Evolutionary conservation across 2,113 vertebrate genomes (phyloP), one percentile per base, ranked within the genome.

Genomic region (Crotalus helleri): DNA sequence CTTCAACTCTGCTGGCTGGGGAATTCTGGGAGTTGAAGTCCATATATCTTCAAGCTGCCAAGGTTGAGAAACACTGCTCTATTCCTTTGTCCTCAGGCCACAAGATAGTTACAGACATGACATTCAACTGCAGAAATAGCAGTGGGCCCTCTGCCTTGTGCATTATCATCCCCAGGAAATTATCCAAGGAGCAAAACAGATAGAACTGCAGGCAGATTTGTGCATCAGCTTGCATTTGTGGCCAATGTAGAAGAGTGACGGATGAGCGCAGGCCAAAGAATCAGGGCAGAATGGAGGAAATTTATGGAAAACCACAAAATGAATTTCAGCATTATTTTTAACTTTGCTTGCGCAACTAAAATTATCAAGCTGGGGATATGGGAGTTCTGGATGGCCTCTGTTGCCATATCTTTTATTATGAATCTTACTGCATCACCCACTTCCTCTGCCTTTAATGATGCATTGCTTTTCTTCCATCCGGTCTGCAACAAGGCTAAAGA

Each of bases 391-490:
- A 88, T 86, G 39, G 86, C 89, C 90, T 96, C 81, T 0, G 0
- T 17, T 87, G 61, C 85, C 58, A 53, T 61, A 23, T 15, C n/a
- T 94, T 96, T 96, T 96, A 91, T 89, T 91, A 95, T 90, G 81
- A 94, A 90, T 95, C 92, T 96, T 97, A 96, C 15, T 74, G n/a
- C 33, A 54, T 95, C 95, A 74, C 91, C 90, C 91, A 95, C 91
- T 96, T 93, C 90, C 85, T 93, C 92, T 94, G 95, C 49, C 91
- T 92, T 96, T 94, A 85, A 89, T 26, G 59, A 85, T 92, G 97
- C 98, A 96, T 98, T 97, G 98, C 98, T 96, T 98, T 98, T 86
- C 46, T 93, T 96, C 97, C 96, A 97, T 98, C 97, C 97, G 49
- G 94, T 97, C 96, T 96, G 96, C 95, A 98, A 98, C 98, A 95